A percentile compares a stretch with the other conserved stretches of the same genome.
phyloP scores from a whole-genome alignment of 2,797 vertebrate genomes.

The Epinephelus malabaricus region DNA sequence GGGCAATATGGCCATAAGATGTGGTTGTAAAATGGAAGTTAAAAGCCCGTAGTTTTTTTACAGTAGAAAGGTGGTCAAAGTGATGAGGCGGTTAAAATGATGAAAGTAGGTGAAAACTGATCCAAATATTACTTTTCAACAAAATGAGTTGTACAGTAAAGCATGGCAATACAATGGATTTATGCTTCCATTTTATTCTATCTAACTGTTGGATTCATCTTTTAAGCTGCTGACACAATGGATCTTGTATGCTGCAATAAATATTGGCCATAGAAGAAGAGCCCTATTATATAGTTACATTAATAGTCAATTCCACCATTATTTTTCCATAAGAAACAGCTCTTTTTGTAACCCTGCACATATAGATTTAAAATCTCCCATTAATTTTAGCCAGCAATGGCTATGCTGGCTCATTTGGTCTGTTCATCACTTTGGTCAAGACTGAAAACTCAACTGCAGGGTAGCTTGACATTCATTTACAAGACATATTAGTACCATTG shows the following conservation, averaged over 20 bases:
- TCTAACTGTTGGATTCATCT: slow-evolving; percentile 15
- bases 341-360: not conserved
- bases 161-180: not conserved
- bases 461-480: too few relatives aligned
- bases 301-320: not conserved
- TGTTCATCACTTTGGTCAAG: too few relatives aligned
- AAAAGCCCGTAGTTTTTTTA: slow-evolving; percentile 5
- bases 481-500: too few relatives aligned
- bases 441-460: too few relatives aligned
- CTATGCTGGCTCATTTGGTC: too few relatives aligned
- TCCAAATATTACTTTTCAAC: not conserved
- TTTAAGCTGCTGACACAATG: slow-evolving; percentile 1
- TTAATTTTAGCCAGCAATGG: too few relatives aligned
- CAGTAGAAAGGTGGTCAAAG: slow-evolving; percentile 16
- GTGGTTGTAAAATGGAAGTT: slow-evolving; percentile 47
- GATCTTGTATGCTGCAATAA: not conserved
- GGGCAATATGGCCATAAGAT: slow-evolving; percentile 25
- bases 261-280: not conserved
- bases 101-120: slow-evolving; percentile 32
- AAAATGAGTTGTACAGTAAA: not conserved
- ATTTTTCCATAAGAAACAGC: not conserved
- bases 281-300: not conserved
- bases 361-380: too few relatives aligned
- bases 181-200: not conserved
- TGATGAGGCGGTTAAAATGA: slow-evolving; percentile 25